phyloP scores from a whole-genome alignment of 1,140 invertebrate genomes.

The Dinoponera quadriceps region DNA sequence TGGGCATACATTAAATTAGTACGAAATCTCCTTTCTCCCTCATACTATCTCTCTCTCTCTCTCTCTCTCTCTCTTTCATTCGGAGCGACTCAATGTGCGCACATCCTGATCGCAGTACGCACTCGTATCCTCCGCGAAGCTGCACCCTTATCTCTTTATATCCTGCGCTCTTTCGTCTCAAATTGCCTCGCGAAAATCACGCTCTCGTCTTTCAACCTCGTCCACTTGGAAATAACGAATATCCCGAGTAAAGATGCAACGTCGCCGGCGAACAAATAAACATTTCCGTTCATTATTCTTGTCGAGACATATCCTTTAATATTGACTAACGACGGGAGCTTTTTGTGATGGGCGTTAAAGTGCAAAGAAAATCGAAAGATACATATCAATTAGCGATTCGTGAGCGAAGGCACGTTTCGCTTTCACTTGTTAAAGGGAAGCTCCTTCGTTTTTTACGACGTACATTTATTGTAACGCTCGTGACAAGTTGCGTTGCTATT shows the following conservation, averaged over 20 bases:
- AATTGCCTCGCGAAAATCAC: conserved; percentile 25
- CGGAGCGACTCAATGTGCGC: conserved; percentile 15
- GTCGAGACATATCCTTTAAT: background rate
- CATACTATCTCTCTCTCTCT: background rate
- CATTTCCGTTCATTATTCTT: background rate
- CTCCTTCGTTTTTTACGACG: background rate
- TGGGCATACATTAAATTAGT: background rate
- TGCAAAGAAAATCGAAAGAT: background rate
- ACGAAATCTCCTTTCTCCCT: background rate
- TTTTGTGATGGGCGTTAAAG: background rate
- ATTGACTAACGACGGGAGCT: background rate
- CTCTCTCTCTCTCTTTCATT: background rate
- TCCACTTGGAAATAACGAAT: conserved; percentile 36
- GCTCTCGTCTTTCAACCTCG: background rate
- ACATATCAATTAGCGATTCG: background rate
- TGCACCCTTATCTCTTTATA: conserved; percentile 10
- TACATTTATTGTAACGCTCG: background rate
- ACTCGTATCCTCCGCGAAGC: conserved; percentile 14
- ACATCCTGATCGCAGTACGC: background rate
- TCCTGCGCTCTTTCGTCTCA: conserved; percentile 24
- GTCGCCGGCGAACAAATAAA: background rate
- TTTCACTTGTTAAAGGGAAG: background rate
- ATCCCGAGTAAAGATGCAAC: conserved; percentile 6
- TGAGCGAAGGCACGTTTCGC: background rate
- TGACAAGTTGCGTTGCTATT: background rate